Percentiles rank a stretch among this genome's conserved stretches.
phyloP scores from a whole-genome alignment of 2,113 vertebrate genomes.

The Bagarius yarrelli region DNA sequence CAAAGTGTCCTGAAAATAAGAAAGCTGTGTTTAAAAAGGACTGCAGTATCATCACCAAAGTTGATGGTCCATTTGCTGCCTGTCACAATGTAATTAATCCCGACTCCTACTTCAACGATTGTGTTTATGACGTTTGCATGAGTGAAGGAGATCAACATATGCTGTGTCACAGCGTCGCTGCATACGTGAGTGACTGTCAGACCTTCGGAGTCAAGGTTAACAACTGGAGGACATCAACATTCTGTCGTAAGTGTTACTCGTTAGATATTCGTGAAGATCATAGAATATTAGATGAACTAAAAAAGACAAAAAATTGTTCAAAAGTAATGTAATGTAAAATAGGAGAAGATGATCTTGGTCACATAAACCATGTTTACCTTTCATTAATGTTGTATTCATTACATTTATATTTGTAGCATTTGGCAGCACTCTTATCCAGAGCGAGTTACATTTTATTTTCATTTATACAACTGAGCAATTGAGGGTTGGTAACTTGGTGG shows the following conservation, averaged over 20 bases:
- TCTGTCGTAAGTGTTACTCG: conserved; percentile 59
- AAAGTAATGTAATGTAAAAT: neutral
- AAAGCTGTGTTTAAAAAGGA: conserved; percentile 55
- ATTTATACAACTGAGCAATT: too few species aligned
- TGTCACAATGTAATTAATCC: conserved; percentile 58
- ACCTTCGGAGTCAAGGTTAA: conserved; percentile 42
- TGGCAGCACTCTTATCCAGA: too few species aligned
- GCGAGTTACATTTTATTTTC: too few species aligned
- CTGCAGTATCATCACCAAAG: conserved; percentile 48
- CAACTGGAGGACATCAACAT: conserved; percentile 55
- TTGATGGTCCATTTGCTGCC: conserved; percentile 54
- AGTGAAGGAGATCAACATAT: conserved; percentile 32
- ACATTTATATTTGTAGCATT: too few species aligned
- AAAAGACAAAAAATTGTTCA: too few species aligned
- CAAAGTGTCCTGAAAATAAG: conserved; percentile 30
- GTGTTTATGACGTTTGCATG: conserved; percentile 57
- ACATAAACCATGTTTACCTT: neutral
- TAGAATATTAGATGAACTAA: too few species aligned
- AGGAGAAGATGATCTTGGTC: neutral
- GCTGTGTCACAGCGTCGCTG: conserved; percentile 50
- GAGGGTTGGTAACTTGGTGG: too few species aligned
- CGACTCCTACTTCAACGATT: conserved; percentile 57
- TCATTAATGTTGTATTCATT: neutral
- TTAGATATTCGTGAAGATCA: too few species aligned
- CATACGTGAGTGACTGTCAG: conserved; percentile 59